Percentiles rank a stretch among this genome's conserved stretches.
phyloP scores from a whole-genome alignment of 2,888 invertebrate species.

The Ctena decussata region DNA sequence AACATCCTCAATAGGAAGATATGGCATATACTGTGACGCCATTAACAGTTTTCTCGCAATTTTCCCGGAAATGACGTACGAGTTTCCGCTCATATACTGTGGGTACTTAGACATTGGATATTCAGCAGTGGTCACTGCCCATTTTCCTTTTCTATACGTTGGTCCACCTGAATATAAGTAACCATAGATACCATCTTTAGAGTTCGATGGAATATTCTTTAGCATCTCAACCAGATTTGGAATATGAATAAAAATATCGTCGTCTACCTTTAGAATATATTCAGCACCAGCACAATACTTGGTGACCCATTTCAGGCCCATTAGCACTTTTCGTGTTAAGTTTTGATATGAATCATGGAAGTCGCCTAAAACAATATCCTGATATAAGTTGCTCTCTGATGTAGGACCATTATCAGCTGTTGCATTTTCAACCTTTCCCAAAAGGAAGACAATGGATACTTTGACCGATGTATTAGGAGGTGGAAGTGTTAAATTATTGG shows the following conservation, averaged over 20 bases:
- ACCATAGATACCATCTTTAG: conserved; percentile 65
- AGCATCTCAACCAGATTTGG: conserved; percentile 50
- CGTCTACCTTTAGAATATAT: conserved; percentile 68
- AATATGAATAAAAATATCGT: conserved; percentile 68
- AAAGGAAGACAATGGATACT: conserved; percentile 68
- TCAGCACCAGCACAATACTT: conserved; percentile 58
- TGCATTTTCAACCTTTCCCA: conserved; percentile 43
- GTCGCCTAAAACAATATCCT: conserved; percentile 68
- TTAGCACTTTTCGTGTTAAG: conserved; percentile 65
- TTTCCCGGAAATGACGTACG: conserved; percentile 73
- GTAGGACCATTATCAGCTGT: conserved; percentile 21
- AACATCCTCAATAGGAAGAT: conserved; percentile 78
- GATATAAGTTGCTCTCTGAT: conserved; percentile 49
- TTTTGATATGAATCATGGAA: conserved; percentile 68
- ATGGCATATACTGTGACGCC: conserved; percentile 69
- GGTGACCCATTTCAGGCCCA: conserved; percentile 64
- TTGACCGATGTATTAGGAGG: not conserved
- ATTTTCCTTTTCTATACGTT: conserved; percentile 69
- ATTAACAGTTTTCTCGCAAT: conserved; percentile 62
- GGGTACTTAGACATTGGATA: conserved; percentile 72
- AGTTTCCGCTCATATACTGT: conserved; percentile 71
- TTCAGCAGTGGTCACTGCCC: conserved; percentile 62
- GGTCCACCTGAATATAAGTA: conserved; percentile 44
- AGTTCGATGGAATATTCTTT: conserved; percentile 30
- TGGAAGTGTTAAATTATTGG: conserved; percentile 35